A percentile compares a stretch with the other conserved stretches of the same genome.
phyloP scores from a whole-genome alignment of 2,113 vertebrate genomes.

The Barbus barbus region DNA sequence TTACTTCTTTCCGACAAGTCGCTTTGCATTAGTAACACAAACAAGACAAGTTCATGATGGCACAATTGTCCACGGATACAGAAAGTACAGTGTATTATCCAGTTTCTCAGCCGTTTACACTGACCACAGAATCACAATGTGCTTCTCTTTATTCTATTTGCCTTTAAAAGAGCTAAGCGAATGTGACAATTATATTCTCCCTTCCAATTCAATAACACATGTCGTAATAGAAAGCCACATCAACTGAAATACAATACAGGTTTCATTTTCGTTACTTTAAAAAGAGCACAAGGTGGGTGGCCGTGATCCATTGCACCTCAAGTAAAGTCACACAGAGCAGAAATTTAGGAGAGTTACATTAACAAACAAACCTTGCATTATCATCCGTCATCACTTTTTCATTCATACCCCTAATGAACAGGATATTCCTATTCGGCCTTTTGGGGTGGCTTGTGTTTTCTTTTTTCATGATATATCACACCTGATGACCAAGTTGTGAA shows the following conservation, averaged over 20 bases:
- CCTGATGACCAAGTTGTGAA: conserved; percentile 34
- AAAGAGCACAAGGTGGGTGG: conserved; percentile 47
- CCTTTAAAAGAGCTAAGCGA: conserved; percentile 35
- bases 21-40: conserved; percentile 21
- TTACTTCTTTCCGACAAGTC: not conserved
- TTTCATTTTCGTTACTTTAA: conserved; percentile 16
- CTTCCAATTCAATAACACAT: conserved; percentile 47
- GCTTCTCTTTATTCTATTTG: conserved; percentile 36
- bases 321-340: conserved; percentile 4
- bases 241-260: conserved; percentile 40
- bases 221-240: conserved; percentile 47
- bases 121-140: conserved; percentile 20
- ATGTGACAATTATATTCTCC: conserved; percentile 37
- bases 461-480: conserved; percentile 45
- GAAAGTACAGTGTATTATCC: not conserved
- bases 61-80: not conserved
- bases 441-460: not conserved
- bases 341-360: conserved; percentile 40
- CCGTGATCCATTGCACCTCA: conserved; percentile 30
- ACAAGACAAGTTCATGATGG: not conserved
- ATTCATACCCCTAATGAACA: conserved; percentile 36
- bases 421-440: not conserved
- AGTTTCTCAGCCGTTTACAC: not conserved
- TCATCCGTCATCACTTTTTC: conserved; percentile 47
- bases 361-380: conserved; percentile 46